Conservation (phyloP, 53 echinoderm and acorn worm species). For the Echinometra lucunter region DNA sequence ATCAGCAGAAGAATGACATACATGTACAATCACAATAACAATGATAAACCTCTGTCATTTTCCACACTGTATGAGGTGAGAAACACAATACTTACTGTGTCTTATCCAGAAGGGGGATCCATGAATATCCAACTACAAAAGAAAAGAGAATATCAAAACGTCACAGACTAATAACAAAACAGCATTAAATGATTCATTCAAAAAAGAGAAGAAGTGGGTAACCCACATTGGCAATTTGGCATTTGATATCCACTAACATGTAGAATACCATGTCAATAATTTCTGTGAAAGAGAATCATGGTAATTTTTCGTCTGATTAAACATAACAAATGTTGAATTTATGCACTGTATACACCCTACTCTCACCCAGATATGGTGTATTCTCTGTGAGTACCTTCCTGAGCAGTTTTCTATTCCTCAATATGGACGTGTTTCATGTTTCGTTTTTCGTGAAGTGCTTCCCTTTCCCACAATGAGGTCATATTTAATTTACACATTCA, state of each 20-base stretch:
- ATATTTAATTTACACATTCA: not conserved
- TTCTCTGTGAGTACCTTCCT: too few relatives aligned
- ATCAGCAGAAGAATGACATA: too few relatives aligned
- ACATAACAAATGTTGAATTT: too few relatives aligned
- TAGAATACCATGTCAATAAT: not conserved
- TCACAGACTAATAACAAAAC: not conserved
- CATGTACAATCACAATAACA: not conserved
- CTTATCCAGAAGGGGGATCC: conserved; percentile 85
- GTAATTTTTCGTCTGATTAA: too few relatives aligned
- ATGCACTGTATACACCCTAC: too few relatives aligned
- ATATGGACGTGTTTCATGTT: too few relatives aligned
- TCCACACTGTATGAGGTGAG: not conserved
- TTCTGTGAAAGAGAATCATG: too few relatives aligned
- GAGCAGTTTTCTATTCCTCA: too few relatives aligned
- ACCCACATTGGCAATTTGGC: not conserved
- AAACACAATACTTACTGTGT: conserved; percentile 74
- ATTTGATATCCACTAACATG: not conserved
- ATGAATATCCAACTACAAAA: conserved; percentile 90
- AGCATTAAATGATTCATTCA: not conserved
- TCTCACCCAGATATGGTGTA: too few relatives aligned
- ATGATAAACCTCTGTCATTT: not conserved
- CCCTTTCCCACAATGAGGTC: too few relatives aligned
- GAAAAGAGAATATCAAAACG: conserved; percentile 14
- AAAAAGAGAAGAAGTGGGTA: not conserved
- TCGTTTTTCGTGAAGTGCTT: too few relatives aligned